Conservation (phyloP, 1,140 invertebrate species). For the Lethocerus indicus region DNA sequence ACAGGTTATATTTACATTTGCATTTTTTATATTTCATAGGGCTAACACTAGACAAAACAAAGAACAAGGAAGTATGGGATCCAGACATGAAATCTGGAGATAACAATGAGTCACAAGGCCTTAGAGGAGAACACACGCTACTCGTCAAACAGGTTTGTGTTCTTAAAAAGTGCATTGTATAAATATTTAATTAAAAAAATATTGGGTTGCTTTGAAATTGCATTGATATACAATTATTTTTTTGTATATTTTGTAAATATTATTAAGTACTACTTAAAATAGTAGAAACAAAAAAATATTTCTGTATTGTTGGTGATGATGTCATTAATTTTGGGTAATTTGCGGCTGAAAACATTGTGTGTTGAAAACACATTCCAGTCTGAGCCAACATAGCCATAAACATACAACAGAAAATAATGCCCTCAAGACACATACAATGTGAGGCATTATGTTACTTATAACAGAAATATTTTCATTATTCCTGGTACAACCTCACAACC, state of each 20-base stretch:
- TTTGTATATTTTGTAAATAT: not conserved
- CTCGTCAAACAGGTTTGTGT: conserved; percentile 21
- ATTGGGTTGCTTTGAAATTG: not conserved
- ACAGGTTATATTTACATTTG: not conserved
- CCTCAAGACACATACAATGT: no score
- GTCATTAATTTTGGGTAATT: conserved; percentile 7
- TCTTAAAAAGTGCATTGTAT: not conserved
- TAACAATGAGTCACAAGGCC: conserved; percentile 17
- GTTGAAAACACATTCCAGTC: not conserved
- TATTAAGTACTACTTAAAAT: no score
- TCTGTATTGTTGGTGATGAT: not conserved
- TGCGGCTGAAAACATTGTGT: no score
- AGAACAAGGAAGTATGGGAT: conserved; percentile 19
- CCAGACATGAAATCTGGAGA: conserved; percentile 19
- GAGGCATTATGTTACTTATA: no score
- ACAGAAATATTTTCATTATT: no score
- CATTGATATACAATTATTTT: not conserved
- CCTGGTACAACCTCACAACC: no score
- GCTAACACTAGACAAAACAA: conserved; percentile 19
- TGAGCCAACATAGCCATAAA: no score
- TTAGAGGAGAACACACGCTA: conserved; percentile 21
- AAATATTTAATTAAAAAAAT: not conserved
- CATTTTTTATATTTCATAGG: conserved; percentile 12
- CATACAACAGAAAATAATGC: no score
- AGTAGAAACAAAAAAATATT: no score